These are phyloP conservation scores for Leucopsar rothschildi DNA, from an alignment of 2,113 vertebrate genomes.

Conservation along the genomic window DNA sequence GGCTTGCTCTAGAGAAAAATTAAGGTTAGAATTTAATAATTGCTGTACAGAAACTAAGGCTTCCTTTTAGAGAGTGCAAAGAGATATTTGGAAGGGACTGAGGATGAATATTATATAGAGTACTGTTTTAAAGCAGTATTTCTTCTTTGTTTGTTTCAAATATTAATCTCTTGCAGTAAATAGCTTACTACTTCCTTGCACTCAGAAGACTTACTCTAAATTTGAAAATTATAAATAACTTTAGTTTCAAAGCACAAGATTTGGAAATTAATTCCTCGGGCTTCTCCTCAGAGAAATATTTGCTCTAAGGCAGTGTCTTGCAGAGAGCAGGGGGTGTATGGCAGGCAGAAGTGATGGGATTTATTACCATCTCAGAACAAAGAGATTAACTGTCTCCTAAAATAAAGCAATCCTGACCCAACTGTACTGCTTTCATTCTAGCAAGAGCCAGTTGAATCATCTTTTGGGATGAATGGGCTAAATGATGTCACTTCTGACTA, in stretches of 20 bases:
- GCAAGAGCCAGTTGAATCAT: conserved; percentile 82
- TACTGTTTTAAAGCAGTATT: not conserved
- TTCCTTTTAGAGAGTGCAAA: not conserved
- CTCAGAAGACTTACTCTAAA: conserved; percentile 4
- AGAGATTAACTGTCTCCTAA: not conserved
- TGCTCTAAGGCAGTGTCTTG: not conserved
- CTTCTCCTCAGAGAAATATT: not conserved
- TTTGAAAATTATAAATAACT: not conserved
- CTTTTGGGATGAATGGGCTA: conserved; percentile 77
- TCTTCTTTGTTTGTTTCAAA: not conserved
- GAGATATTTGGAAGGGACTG: not conserved
- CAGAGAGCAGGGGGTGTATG: not conserved
- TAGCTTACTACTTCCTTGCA: not conserved
- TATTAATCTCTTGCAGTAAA: conserved; percentile 15
- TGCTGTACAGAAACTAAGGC: not conserved
- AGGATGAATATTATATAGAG: conserved; percentile 1
- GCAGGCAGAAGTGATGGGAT: not conserved
- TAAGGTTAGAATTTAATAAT: conserved; percentile 9
- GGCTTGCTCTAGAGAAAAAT: conserved; percentile 13
- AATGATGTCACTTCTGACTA: conserved; percentile 74
- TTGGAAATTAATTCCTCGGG: not conserved
- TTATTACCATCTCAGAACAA: not conserved
- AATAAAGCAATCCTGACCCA: conserved; percentile 34
- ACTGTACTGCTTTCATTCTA: conserved; percentile 68
- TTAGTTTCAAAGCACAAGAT: not conserved